Conservation (phyloP, 1,140 invertebrate species). For the Steinernema feltiae region DNA sequence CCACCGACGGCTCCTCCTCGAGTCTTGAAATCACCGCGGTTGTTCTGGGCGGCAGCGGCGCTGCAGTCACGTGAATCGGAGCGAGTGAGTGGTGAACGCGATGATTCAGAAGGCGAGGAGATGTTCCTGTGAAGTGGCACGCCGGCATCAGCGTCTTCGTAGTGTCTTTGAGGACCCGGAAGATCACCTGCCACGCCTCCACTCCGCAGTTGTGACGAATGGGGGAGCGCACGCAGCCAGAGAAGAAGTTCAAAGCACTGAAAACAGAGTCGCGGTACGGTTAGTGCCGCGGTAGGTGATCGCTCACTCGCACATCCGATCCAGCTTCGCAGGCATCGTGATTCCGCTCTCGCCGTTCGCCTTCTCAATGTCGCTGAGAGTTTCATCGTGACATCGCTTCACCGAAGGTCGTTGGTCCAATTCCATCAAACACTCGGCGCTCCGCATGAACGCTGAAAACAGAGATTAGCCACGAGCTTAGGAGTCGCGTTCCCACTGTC, state of each 20-base stretch:
- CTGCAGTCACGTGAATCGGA: background rate
- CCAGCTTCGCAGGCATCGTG: constrained; percentile 45
- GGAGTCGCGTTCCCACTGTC: constrained; percentile 42
- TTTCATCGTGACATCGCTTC: constrained; percentile 53
- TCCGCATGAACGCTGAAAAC: constrained; percentile 52
- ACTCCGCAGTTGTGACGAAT: constrained; percentile 50
- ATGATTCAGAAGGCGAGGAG: constrained; percentile 14
- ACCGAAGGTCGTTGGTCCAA: constrained; percentile 49
- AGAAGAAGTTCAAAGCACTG: constrained; percentile 56
- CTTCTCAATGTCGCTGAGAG: constrained; percentile 52
- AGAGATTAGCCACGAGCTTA: background rate
- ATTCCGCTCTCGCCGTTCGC: constrained; percentile 47
- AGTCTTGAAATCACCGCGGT: background rate
- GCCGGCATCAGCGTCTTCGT: constrained; percentile 55
- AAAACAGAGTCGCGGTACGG: constrained; percentile 23
- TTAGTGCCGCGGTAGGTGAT: too few species aligned
- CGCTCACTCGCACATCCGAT: constrained; percentile 53
- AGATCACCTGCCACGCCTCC: constrained; percentile 57
- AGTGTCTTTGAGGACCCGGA: constrained; percentile 56
- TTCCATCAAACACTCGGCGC: constrained; percentile 57
- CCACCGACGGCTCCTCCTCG: background rate
- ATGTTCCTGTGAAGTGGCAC: constrained; percentile 45
- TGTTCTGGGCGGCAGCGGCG: background rate
- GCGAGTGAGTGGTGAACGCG: background rate
- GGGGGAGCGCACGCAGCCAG: constrained; percentile 48